A percentile compares a stretch with the other conserved stretches of the same genome.
phyloP scores from a whole-genome alignment of 2,888 invertebrate species.

The Lochmaea capreae region DNA sequence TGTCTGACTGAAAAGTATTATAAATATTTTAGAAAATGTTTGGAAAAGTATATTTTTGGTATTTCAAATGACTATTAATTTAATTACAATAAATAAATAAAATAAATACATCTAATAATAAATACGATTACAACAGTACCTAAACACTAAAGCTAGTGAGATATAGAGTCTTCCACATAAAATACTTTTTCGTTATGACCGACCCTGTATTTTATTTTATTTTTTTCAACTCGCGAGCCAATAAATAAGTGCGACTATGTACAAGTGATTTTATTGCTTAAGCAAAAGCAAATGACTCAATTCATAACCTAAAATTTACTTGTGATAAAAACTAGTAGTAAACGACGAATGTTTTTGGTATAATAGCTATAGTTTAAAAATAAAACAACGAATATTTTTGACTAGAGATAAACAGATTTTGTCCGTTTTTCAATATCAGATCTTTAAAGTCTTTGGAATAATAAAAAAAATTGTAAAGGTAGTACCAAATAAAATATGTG shows the following conservation, averaged over 20 bases:
- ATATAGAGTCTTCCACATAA: background rate
- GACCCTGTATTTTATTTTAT: background rate
- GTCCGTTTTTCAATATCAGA: slow-evolving; percentile 24
- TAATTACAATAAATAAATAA: slow-evolving; percentile 20
- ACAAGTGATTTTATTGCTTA: background rate
- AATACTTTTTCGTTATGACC: background rate
- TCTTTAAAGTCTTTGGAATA: slow-evolving; percentile 24
- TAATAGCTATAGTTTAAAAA: background rate
- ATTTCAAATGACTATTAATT: background rate
- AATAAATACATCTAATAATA: slow-evolving; percentile 30
- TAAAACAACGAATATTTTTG: slow-evolving; percentile 17
- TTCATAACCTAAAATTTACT: background rate
- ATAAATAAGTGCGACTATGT: slow-evolving; percentile 13
- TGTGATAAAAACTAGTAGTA: background rate
- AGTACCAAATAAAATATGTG: background rate
- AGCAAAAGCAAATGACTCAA: background rate
- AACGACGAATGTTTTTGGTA: background rate
- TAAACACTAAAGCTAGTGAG: slow-evolving; percentile 19
- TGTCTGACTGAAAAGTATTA: background rate
- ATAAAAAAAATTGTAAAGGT: slow-evolving; percentile 12
- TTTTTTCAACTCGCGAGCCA: background rate
- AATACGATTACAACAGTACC: slow-evolving; percentile 17
- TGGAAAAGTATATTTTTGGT: background rate
- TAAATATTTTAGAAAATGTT: background rate
- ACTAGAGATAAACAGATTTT: slow-evolving; percentile 18